A percentile compares a stretch with the other conserved stretches of the same genome.
Evolutionary conservation across 2,113 vertebrate species (phyloP).

Genomic region (Ibidorhyncha struthersii): DNA sequence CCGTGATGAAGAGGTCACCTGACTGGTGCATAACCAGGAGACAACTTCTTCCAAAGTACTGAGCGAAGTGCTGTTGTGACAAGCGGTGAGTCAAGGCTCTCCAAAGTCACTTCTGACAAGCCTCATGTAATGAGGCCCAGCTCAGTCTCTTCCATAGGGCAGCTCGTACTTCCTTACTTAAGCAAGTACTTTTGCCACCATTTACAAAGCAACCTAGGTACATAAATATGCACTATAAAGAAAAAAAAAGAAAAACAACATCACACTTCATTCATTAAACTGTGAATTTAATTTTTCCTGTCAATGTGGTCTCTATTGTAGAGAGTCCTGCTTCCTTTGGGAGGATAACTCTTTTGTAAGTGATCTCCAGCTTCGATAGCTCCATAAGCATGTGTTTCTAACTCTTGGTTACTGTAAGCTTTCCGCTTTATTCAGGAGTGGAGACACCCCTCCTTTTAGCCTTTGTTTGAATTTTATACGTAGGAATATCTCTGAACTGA

Average conservation of each 20-base stretch:
- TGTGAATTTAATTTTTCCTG: background rate
- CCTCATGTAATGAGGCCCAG: rapidly evolving
- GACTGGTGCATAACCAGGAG: background rate
- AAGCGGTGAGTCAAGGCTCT: background rate
- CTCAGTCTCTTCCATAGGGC: background rate
- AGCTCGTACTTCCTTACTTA: background rate
- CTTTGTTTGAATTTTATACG: background rate
- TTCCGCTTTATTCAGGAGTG: background rate
- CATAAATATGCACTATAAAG: background rate
- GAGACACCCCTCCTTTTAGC: background rate
- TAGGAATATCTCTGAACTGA: background rate
- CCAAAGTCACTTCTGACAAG: background rate
- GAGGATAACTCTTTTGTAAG: background rate
- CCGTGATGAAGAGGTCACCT: background rate
- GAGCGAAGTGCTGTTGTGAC: background rate
- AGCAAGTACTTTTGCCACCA: background rate
- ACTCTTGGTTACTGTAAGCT: background rate
- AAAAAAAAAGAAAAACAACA: background rate
- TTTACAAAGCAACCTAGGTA: background rate
- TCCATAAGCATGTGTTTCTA: background rate
- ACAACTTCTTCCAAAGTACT: background rate
- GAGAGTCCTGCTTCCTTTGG: background rate
- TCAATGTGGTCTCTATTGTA: rapidly evolving
- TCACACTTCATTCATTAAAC: background rate
- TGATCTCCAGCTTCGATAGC: background rate